phyloP scores from a whole-genome alignment of 2,797 vertebrate genomes.

The Anguilla pacifica region DNA sequence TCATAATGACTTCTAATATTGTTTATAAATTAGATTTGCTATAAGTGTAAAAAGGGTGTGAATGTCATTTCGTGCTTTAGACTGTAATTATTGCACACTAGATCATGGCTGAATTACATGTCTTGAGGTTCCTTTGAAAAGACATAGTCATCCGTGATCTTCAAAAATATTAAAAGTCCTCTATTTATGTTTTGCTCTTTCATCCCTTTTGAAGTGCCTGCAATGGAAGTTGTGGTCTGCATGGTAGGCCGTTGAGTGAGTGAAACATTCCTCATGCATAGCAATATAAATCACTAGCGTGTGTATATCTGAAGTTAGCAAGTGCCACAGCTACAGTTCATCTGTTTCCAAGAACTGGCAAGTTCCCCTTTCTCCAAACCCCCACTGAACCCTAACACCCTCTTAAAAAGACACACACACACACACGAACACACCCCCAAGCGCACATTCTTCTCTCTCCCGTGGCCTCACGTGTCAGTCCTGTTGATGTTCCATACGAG shows the following conservation, averaged over 20 bases:
- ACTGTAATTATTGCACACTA: not conserved
- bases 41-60: not conserved
- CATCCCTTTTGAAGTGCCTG: conserved; percentile 25
- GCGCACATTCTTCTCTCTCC: conserved; percentile 37
- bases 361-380: conserved; percentile 48
- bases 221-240: conserved; percentile 45
- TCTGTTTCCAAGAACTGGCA: conserved; percentile 61
- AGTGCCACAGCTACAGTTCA: conserved; percentile 43
- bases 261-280: conserved; percentile 60
- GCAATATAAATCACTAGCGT: conserved; percentile 63
- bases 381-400: conserved; percentile 51
- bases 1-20: not conserved
- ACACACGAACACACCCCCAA: conserved; percentile 3
- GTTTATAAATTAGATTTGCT: not conserved
- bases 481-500: conserved; percentile 55
- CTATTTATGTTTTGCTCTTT: not conserved
- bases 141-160: not conserved
- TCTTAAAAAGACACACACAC: conserved; percentile 4
- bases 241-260: conserved; percentile 51
- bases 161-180: not conserved
- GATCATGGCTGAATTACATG: not conserved
- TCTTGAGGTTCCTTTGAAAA: not conserved
- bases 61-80: not conserved
- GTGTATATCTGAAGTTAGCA: conserved; percentile 64
- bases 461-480: conserved; percentile 43